phyloP scores from a whole-genome alignment of 2,888 invertebrate genomes.

The Auanema sp. region DNA sequence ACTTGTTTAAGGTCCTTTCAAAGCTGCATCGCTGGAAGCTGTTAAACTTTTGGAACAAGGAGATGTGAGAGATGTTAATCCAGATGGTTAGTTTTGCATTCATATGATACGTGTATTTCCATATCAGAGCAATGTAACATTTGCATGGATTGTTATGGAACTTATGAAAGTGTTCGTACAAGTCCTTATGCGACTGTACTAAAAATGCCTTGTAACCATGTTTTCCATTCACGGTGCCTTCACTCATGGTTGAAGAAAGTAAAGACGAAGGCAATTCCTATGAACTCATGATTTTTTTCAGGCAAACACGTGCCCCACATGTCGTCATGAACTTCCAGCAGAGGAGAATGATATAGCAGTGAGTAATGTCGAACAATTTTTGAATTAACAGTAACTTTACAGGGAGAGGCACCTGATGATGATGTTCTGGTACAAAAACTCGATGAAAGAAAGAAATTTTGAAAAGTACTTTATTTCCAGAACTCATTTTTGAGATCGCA shows the following conservation, averaged over 20 bases:
- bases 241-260: conserved; percentile 25
- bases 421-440: too few species aligned
- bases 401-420: too few species aligned
- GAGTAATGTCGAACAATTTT: conserved; percentile 10
- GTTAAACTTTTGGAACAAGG: too few species aligned
- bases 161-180: not conserved
- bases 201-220: conserved; percentile 26
- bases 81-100: too few species aligned
- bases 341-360: conserved; percentile 22
- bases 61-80: too few species aligned
- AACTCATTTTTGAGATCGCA: too few species aligned
- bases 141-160: conserved; percentile 18
- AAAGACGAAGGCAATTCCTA: not conserved
- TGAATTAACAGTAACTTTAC: too few species aligned
- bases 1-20: too few species aligned
- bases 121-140: conserved; percentile 21
- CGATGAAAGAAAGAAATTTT: too few species aligned
- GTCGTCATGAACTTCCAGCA: conserved; percentile 17
- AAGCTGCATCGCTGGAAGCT: too few species aligned
- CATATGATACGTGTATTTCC: too few species aligned
- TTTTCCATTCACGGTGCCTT: conserved; percentile 22
- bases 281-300: conserved; percentile 1
- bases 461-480: too few species aligned
- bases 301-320: conserved; percentile 26
- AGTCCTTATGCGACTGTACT: conserved; percentile 1